These are phyloP conservation scores for Plectus sambesii DNA, from an alignment of 1,140 invertebrate species.

Conservation along the genomic window DNA sequence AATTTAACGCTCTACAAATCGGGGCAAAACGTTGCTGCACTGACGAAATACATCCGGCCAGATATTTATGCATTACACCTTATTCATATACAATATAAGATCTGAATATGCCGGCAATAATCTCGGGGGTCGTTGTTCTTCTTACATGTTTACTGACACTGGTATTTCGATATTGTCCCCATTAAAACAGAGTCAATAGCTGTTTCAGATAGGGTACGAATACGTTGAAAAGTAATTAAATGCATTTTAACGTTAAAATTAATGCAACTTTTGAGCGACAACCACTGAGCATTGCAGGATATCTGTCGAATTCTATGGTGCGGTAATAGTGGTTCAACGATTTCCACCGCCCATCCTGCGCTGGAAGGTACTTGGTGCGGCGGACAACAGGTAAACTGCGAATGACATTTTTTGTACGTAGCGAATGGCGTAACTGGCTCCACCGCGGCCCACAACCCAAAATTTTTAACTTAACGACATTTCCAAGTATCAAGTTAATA, in stretches of 20 bases:
- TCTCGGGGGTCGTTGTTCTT: not conserved
- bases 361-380: slow-evolving; percentile 45
- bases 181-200: too few relatives aligned
- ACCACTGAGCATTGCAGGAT: slow-evolving; percentile 29
- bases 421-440: too few relatives aligned
- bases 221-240: not conserved
- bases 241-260: not conserved
- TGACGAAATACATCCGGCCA: not conserved
- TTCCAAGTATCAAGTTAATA: too few relatives aligned
- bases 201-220: not conserved
- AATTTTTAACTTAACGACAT: too few relatives aligned
- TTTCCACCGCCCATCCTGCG: slow-evolving; percentile 43
- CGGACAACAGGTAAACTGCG: slow-evolving; percentile 22
- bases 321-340: slow-evolving; percentile 43
- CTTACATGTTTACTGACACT: not conserved
- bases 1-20: not conserved
- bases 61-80: not conserved
- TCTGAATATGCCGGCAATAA: not conserved
- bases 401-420: slow-evolving; percentile 7
- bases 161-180: not conserved
- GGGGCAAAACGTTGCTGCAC: not conserved
- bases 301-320: slow-evolving; percentile 45
- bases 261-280: slow-evolving; percentile 10
- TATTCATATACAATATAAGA: not conserved
- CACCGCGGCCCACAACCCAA: too few relatives aligned